A percentile compares a stretch with the other conserved stretches of the same genome.
phyloP scores from a whole-genome alignment of 2,888 invertebrate species.

The Lasioglossum morio region DNA sequence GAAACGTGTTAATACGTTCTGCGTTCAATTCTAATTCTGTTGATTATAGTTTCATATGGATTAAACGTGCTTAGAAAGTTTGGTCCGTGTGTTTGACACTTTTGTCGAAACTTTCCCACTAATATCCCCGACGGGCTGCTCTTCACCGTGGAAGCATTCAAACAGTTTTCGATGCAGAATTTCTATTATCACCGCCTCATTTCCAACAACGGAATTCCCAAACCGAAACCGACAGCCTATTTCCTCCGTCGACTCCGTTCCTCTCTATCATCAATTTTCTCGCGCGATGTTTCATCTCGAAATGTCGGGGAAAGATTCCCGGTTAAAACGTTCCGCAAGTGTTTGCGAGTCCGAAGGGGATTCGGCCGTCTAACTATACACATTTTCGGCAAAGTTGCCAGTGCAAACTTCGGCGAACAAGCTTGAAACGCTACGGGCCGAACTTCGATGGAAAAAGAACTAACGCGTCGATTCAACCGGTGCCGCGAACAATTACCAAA shows the following conservation, averaged over 20 bases:
- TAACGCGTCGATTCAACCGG: slow-evolving; percentile 33
- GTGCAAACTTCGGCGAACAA: slow-evolving; percentile 46
- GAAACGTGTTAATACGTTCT: neutral
- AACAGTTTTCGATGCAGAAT: neutral
- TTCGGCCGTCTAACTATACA: slow-evolving; percentile 39
- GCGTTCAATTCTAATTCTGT: neutral
- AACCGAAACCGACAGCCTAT: neutral
- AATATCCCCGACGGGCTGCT: neutral
- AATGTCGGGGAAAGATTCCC: slow-evolving; percentile 36
- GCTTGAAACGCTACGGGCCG: slow-evolving; percentile 37
- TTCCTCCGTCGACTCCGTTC: neutral
- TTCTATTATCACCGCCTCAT: neutral
- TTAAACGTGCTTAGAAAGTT: slow-evolving; percentile 3
- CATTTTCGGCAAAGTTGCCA: slow-evolving; percentile 39
- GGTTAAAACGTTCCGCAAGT: slow-evolving; percentile 48
- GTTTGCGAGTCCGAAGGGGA: slow-evolving; percentile 36
- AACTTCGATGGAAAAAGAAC: slow-evolving; percentile 50
- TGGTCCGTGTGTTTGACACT: neutral
- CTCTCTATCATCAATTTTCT: slow-evolving; percentile 16
- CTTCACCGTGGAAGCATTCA: neutral
- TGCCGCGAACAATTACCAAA: slow-evolving; percentile 49
- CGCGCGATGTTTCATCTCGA: slow-evolving; percentile 42
- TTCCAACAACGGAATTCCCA: neutral
- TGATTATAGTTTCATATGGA: neutral
- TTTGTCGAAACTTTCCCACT: neutral